Percentiles rank a stretch among this genome's conserved stretches.
Conservation (phyloP, 2,888 invertebrate species). For the Hirtodrosophila histrioides region DNA sequence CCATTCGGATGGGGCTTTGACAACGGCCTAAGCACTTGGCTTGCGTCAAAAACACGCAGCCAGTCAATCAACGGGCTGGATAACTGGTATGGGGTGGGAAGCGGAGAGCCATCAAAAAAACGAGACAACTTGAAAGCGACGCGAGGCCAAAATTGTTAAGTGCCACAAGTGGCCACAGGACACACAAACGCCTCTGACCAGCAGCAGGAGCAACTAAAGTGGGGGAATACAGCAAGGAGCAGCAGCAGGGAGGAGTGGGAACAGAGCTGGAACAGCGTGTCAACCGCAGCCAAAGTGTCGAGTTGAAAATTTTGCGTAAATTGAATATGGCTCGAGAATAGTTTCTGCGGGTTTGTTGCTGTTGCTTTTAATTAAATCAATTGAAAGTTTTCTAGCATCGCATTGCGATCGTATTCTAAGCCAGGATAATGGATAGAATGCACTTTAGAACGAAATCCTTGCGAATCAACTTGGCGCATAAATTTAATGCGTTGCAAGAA, state of each 20-base stretch:
- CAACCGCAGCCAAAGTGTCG: slow-evolving; percentile 62
- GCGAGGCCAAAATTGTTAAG: slow-evolving; percentile 59
- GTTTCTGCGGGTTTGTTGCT: slow-evolving; percentile 55
- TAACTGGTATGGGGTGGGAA: too few species aligned
- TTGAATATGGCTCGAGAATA: slow-evolving; percentile 49
- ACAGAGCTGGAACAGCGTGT: slow-evolving; percentile 32
- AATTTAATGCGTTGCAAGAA: slow-evolving; percentile 25
- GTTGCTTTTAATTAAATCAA: slow-evolving; percentile 64
- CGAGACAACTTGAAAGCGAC: slow-evolving; percentile 60
- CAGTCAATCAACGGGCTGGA: slow-evolving; percentile 37
- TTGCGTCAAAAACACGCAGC: slow-evolving; percentile 60
- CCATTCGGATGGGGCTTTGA: slow-evolving; percentile 41
- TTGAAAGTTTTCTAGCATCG: slow-evolving; percentile 48
- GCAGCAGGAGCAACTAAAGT: not conserved
- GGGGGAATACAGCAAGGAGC: not conserved
- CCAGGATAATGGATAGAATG: slow-evolving; percentile 35
- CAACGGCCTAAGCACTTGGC: slow-evolving; percentile 63
- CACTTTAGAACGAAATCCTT: slow-evolving; percentile 16
- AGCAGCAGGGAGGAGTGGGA: not conserved
- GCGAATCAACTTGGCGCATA: slow-evolving; percentile 37
- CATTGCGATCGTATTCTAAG: slow-evolving; percentile 43
- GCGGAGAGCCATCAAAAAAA: slow-evolving; percentile 32
- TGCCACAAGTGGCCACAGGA: slow-evolving; percentile 63
- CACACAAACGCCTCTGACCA: slow-evolving; percentile 45
- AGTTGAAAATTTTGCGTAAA: slow-evolving; percentile 57